Evolutionary conservation across 2,113 vertebrate species (phyloP).

Genomic region (Scolopax mira): DNA sequence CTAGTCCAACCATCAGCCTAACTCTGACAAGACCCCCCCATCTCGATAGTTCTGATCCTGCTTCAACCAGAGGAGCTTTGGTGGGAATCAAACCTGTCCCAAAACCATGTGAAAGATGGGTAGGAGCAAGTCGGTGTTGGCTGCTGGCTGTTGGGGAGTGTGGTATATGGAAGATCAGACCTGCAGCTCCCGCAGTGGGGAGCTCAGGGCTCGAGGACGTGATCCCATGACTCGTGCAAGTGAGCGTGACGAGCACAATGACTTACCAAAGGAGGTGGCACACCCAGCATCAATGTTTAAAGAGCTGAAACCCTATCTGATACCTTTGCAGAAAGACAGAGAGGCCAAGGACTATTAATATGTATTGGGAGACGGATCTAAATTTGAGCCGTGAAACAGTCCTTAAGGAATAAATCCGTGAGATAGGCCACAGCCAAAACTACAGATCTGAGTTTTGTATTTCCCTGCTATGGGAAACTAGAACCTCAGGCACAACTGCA

Average conservation of each 20-base stretch:
- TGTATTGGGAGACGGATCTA: background rate
- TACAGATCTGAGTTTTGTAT: background rate
- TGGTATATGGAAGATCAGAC: background rate
- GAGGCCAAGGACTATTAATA: background rate
- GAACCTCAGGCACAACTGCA: background rate
- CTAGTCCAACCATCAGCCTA: too few species aligned
- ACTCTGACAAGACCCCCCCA: too few species aligned
- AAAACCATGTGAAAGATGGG: background rate
- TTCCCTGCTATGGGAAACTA: background rate
- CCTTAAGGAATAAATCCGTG: background rate
- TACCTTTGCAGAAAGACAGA: slow-evolving; percentile 9
- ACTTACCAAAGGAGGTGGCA: slow-evolving; percentile 24
- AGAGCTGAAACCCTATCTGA: slow-evolving; percentile 18
- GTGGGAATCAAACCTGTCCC: background rate
- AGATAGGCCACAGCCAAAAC: background rate
- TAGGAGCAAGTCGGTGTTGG: background rate
- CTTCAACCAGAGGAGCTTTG: background rate
- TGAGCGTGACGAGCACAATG: background rate
- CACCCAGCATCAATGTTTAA: slow-evolving; percentile 15
- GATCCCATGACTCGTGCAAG: background rate
- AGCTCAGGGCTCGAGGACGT: background rate
- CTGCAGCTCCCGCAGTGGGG: background rate
- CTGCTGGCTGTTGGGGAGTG: slow-evolving; percentile 6
- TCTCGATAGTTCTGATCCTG: background rate
- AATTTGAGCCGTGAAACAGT: background rate